phyloP scores from a whole-genome alignment of 2,113 vertebrate genomes.

The Australoheros scitulus region DNA sequence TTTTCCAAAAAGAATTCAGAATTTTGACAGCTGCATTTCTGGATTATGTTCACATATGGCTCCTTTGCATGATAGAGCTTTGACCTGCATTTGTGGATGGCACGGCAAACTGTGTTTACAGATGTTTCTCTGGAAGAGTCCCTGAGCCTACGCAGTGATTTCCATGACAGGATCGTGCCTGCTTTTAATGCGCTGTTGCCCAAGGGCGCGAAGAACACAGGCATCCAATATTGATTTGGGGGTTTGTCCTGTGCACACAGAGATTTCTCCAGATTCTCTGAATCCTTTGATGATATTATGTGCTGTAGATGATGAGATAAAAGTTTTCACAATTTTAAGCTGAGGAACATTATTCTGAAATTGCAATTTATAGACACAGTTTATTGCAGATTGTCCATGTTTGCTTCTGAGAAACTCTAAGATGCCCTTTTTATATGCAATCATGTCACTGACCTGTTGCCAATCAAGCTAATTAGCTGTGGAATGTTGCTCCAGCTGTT shows the following conservation, averaged over 20 bases:
- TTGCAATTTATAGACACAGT: neutral
- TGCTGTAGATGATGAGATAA: neutral
- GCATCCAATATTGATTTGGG: neutral
- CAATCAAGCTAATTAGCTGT: neutral
- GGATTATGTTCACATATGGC: too few relatives aligned
- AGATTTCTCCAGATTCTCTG: neutral
- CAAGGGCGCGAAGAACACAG: neutral
- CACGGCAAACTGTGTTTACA: neutral
- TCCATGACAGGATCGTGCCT: neutral
- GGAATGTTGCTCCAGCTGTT: neutral
- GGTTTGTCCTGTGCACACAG: rapidly evolving
- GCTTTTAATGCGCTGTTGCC: neutral
- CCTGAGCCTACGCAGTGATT: neutral
- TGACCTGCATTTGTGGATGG: neutral
- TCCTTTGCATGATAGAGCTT: neutral
- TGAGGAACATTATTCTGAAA: neutral
- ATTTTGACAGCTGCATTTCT: too few relatives aligned
- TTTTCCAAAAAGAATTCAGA: too few relatives aligned
- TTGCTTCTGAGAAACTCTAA: neutral
- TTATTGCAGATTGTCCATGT: neutral
- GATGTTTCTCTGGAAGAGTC: too few relatives aligned
- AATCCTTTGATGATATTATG: neutral
- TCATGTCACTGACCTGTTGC: neutral
- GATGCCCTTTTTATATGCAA: neutral
- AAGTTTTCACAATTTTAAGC: neutral